These are phyloP conservation scores for Mythimna pallens DNA, from an alignment of 2,888 invertebrate genomes.

Conservation along the genomic window DNA sequence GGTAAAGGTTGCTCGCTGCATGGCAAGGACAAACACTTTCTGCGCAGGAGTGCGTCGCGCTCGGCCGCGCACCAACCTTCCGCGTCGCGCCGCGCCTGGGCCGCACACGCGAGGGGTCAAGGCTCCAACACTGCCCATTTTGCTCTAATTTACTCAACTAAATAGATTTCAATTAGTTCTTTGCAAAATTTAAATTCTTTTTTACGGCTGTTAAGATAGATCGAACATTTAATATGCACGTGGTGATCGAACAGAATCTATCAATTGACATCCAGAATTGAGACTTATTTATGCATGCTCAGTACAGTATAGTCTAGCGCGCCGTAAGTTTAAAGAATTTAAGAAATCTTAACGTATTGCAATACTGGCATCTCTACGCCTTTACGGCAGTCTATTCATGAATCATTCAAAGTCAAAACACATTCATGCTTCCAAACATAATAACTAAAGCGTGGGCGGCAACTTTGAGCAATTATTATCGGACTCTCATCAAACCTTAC, in stretches of 20 bases:
- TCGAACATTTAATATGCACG: slow-evolving; percentile 15
- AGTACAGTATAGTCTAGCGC: background rate
- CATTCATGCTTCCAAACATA: slow-evolving; percentile 19
- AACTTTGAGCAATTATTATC: slow-evolving; percentile 47
- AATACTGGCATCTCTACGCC: slow-evolving; percentile 1
- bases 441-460: slow-evolving; percentile 35
- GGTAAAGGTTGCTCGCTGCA: slow-evolving; percentile 79
- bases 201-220: slow-evolving; percentile 28
- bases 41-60: slow-evolving; percentile 86
- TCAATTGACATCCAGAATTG: slow-evolving; percentile 1
- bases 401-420: slow-evolving; percentile 27
- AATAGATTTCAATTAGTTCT: slow-evolving; percentile 64
- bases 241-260: background rate
- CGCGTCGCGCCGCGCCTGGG: slow-evolving; percentile 79
- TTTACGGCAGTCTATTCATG: background rate
- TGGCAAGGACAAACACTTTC: slow-evolving; percentile 88
- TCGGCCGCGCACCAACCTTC: slow-evolving; percentile 84
- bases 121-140: slow-evolving; percentile 73
- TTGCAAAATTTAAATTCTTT: slow-evolving; percentile 38
- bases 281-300: background rate
- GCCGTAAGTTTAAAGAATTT: background rate
- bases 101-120: slow-evolving; percentile 79
- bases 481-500: slow-evolving; percentile 31
- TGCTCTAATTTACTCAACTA: slow-evolving; percentile 72
- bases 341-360: background rate